phyloP scores from a whole-genome alignment of 2,888 invertebrate genomes.

The Macaria liturata region DNA sequence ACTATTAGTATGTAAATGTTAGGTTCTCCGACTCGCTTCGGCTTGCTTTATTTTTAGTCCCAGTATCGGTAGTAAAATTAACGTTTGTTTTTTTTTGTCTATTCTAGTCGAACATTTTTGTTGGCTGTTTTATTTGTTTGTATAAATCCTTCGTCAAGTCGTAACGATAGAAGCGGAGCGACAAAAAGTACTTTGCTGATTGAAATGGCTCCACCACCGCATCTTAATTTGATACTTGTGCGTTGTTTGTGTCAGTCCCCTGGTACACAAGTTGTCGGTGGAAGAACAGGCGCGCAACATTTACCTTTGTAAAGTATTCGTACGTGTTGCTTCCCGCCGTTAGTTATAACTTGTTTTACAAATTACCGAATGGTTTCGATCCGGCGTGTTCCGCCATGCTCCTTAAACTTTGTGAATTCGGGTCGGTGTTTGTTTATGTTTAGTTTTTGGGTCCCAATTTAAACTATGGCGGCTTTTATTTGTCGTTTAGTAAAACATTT shows the following conservation, averaged over 20 bases:
- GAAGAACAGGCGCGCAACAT: conserved; percentile 18
- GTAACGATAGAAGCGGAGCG: not conserved
- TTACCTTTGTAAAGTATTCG: conserved; percentile 5
- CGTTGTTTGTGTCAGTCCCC: conserved; percentile 30
- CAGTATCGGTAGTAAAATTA: conserved; percentile 5
- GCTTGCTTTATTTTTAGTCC: conserved; percentile 6
- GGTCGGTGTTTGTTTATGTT: conserved; percentile 71
- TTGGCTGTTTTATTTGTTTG: conserved; percentile 1
- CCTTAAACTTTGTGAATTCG: conserved; percentile 69
- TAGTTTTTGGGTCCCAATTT: conserved; percentile 79
- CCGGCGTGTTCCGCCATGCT: conserved; percentile 59
- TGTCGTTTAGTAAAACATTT: conserved; percentile 78
- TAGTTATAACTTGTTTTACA: conserved; percentile 54
- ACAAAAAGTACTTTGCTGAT: conserved; percentile 19
- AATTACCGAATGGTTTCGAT: conserved; percentile 66
- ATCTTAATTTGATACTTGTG: not conserved
- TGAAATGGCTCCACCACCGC: conserved; percentile 15
- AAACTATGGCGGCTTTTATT: conserved; percentile 79
- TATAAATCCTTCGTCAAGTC: conserved; percentile 1
- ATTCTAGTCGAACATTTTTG: not conserved
- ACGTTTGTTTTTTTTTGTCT: conserved; percentile 5
- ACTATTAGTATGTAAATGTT: conserved; percentile 14
- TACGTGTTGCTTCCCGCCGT: conserved; percentile 10
- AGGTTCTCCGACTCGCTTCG: conserved; percentile 3
- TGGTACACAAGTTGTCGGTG: conserved; percentile 14